Percentiles rank a stretch among this genome's conserved stretches.
phyloP scores from a whole-genome alignment of 2,113 vertebrate genomes.

The Chauna torquata region DNA sequence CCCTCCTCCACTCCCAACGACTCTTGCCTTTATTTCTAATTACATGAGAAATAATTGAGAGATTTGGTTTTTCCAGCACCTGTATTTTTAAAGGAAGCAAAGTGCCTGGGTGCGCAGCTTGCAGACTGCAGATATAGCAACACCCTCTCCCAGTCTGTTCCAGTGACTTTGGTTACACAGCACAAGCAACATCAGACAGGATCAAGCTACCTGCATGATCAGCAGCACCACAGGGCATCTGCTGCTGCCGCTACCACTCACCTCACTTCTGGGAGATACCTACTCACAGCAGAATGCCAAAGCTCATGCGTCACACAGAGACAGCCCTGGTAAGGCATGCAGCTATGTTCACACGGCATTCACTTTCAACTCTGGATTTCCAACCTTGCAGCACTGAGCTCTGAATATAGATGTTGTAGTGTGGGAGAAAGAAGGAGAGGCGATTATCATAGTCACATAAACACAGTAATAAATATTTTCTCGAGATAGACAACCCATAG shows the following conservation, averaged over 20 bases:
- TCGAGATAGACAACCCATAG: background rate
- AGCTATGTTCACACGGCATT: background rate
- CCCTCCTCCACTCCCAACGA: background rate
- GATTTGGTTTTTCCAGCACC: background rate
- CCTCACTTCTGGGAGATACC: background rate
- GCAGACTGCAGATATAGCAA: background rate
- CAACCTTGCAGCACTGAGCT: background rate
- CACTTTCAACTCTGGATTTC: background rate
- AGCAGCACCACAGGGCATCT: background rate
- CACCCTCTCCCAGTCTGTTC: background rate
- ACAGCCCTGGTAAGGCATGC: background rate
- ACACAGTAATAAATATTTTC: background rate
- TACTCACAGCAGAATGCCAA: background rate
- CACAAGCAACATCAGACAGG: accelerated
- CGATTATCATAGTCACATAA: background rate
- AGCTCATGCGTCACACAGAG: background rate
- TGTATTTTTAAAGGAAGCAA: background rate
- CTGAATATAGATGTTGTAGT: background rate
- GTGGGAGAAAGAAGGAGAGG: background rate
- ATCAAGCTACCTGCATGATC: accelerated
- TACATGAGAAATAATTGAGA: background rate
- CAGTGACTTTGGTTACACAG: background rate
- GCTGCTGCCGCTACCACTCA: background rate
- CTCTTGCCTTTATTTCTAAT: background rate
- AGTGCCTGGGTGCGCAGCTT: background rate